phyloP scores from a whole-genome alignment of 2,797 vertebrate genomes.

The Carapus acus region DNA sequence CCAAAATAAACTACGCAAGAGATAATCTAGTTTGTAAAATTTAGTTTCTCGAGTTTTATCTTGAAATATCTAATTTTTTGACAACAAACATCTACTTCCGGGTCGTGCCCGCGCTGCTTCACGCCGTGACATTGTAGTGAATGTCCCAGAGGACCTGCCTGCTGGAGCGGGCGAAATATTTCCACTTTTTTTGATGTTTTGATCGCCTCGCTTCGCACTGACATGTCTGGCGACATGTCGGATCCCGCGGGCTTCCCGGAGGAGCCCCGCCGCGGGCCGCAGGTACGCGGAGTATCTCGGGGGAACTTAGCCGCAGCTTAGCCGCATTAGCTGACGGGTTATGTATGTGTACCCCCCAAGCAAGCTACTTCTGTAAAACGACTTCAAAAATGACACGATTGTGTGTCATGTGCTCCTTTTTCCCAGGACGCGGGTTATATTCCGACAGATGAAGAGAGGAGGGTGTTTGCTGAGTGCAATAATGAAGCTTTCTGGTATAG shows the following conservation, averaged over 20 bases:
- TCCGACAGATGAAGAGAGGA: conserved; percentile 84
- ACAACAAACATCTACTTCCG: conserved; percentile 47
- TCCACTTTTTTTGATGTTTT: conserved; percentile 22
- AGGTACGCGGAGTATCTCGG: conserved; percentile 40
- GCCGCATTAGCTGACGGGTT: too few relatives aligned
- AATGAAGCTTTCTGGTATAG: conserved; percentile 69
- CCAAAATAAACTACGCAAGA: too few relatives aligned
- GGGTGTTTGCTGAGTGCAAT: conserved; percentile 79
- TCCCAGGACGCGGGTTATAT: conserved; percentile 68
- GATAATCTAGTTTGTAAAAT: too few relatives aligned
- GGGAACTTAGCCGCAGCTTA: conserved; percentile 26
- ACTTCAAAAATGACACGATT: too few relatives aligned
- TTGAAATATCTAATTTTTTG: not conserved
- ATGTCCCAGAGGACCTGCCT: conserved; percentile 1
- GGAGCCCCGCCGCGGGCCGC: conserved; percentile 29
- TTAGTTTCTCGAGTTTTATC: too few relatives aligned
- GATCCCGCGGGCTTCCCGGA: conserved; percentile 39
- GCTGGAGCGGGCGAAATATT: not conserved
- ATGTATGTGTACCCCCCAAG: too few relatives aligned
- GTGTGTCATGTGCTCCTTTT: not conserved
- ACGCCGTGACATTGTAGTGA: conserved; percentile 59
- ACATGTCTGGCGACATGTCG: conserved; percentile 47
- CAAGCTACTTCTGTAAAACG: too few relatives aligned
- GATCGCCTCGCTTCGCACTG: not conserved
- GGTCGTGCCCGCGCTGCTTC: conserved; percentile 30